Percentiles rank a stretch among this genome's conserved stretches.
Conservation (phyloP, 1,140 invertebrate species). For the Leptinotarsa lineolata region DNA sequence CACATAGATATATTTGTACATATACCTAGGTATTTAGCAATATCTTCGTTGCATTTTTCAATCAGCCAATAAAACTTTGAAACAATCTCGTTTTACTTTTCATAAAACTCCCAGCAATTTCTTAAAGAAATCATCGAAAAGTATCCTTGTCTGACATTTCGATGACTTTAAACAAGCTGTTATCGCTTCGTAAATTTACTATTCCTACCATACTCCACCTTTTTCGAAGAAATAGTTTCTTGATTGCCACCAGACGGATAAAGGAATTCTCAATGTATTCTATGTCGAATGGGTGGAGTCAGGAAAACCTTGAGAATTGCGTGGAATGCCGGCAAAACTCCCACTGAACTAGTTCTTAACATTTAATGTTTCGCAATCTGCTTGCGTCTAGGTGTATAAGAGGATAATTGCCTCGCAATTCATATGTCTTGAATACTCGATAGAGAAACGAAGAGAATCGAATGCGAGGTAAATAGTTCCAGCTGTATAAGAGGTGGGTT, state of each 20-base stretch:
- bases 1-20: background rate
- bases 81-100: background rate
- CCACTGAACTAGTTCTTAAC: slow-evolving; percentile 29
- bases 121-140: background rate
- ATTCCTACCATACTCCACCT: background rate
- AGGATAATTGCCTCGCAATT: background rate
- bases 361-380: slow-evolving; percentile 18
- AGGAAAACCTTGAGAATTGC: slow-evolving; percentile 36
- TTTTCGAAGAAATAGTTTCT: slow-evolving; percentile 19
- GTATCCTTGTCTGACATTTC: background rate
- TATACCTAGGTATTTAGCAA: background rate
- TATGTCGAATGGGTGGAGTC: slow-evolving; percentile 33
- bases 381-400: background rate
- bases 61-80: background rate
- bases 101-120: background rate
- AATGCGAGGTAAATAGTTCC: too few species aligned
- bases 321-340: slow-evolving; percentile 27
- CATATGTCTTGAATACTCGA: background rate
- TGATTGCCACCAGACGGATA: background rate
- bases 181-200: background rate
- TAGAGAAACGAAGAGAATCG: background rate
- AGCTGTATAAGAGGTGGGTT: background rate
- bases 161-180: background rate
- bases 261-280: slow-evolving; percentile 1
- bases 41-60: too few species aligned